phyloP scores from a whole-genome alignment of 1,140 invertebrate genomes.

The Drosophila pachea region DNA sequence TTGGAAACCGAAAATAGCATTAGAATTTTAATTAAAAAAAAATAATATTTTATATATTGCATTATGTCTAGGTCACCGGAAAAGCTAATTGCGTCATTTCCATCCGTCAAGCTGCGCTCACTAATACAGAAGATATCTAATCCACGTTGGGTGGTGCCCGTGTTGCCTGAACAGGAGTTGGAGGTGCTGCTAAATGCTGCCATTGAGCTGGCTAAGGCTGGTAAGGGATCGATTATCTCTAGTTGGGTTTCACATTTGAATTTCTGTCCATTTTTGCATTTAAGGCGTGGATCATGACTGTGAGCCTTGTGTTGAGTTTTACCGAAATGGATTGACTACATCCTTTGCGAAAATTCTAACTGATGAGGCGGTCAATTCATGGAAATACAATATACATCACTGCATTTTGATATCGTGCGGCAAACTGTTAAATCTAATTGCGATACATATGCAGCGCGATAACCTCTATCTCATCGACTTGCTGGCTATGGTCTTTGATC shows the following conservation, averaged over 20 bases:
- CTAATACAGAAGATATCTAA: slow-evolving; percentile 97
- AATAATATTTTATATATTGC: slow-evolving; percentile 2
- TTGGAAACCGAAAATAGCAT: slow-evolving; percentile 13
- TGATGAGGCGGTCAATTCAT: slow-evolving; percentile 98
- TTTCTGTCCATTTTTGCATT: slow-evolving; percentile 5
- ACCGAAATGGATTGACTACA: slow-evolving; percentile 94
- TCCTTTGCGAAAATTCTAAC: slow-evolving; percentile 98
- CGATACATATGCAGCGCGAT: slow-evolving; percentile 93
- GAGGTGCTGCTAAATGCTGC: slow-evolving; percentile 94
- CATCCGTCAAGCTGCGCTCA: slow-evolving; percentile 89
- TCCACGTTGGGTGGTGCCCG: slow-evolving; percentile 97
- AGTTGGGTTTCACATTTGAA: neutral
- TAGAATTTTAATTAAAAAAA: neutral
- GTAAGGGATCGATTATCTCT: slow-evolving; percentile 78
- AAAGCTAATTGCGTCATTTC: slow-evolving; percentile 83
- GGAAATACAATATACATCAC: slow-evolving; percentile 98
- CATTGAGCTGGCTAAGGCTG: slow-evolving; percentile 90
- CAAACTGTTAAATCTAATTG: slow-evolving; percentile 94
- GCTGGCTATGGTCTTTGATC: slow-evolving; percentile 95
- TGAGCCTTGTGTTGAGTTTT: slow-evolving; percentile 96
- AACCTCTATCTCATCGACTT: slow-evolving; percentile 96
- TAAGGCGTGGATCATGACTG: slow-evolving; percentile 92
- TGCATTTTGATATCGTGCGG: slow-evolving; percentile 96
- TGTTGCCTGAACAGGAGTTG: slow-evolving; percentile 96
- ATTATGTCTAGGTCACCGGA: slow-evolving; percentile 60